Base-by-base conservation (phyloP, 2,888 invertebrate species). In the Alloplasta piceator region DNA sequence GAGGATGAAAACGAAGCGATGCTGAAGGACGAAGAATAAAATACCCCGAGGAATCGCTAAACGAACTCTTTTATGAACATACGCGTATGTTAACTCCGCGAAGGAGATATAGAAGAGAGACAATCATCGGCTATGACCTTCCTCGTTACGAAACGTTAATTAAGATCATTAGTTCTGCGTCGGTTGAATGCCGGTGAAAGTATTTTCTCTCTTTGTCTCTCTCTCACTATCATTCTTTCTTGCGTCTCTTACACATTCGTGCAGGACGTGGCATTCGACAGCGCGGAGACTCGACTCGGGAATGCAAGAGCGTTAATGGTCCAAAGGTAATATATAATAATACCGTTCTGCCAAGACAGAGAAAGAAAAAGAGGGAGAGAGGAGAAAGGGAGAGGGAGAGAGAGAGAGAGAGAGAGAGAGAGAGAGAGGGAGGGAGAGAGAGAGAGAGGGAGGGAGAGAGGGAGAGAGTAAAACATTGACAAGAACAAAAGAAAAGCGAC, bases 161-260 rank as follows among this genome's bases (percentile, higher is more conserved):
- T 91, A 90, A 90, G 90, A 90, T 90, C 90, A 90, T 90, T 90
- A 90, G 90, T 88, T 88, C 87, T 88, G 88, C 86, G 87, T 87
- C 86, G 87, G 87, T 85, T 83, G 87, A 84, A 90, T 90, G 87
- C 88, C 88, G 63, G 41, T 60, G 64, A 26, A 50, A 71, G 55
- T 5, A 12, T 16, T 71, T 16, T 50, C 16, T 46, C 66, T 56
- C 58, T 56, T 38, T 67, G 16, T 48, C 61, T 60, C 56, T 71
- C 39, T 73, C 41, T 43, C n/a, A n/a, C n/a, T 36, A 26, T 26
- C 39, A 26, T n/a, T 55, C 26, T 64, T 14, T 58, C 50, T 75
- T 70, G 46, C 67, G 50, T 55, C 78, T 82, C 82, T 77, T 75
- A 63, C 81, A 66, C 82, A 75, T 80, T 75, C 78, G 74, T 79